phyloP scores from a whole-genome alignment of 2,113 vertebrate species.

The Eulemur rufifrons region DNA sequence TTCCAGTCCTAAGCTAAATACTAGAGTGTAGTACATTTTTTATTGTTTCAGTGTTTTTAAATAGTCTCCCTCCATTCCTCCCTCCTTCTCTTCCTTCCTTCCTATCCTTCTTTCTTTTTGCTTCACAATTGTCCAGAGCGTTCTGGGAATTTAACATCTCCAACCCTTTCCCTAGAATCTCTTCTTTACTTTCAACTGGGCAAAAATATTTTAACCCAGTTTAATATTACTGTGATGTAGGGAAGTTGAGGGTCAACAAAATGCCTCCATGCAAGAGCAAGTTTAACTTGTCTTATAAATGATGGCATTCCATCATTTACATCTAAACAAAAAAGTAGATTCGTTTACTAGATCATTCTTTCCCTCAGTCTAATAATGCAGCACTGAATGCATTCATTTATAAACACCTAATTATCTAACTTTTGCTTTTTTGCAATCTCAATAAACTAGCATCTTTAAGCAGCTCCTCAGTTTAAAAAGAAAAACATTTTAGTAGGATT shows the following conservation, averaged over 20 bases:
- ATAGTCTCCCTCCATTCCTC: neutral
- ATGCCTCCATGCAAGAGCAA: neutral
- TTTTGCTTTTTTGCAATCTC: conserved; percentile 46
- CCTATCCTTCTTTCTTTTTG: neutral
- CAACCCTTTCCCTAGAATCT: conserved; percentile 9
- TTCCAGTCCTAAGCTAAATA: neutral
- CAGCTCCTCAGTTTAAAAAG: neutral
- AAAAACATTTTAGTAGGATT: conserved; percentile 3
- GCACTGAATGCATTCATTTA: neutral
- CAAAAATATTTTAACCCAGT: conserved; percentile 39
- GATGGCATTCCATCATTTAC: conserved; percentile 1
- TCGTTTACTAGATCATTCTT: neutral
- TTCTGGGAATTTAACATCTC: conserved; percentile 44
- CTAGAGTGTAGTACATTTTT: neutral
- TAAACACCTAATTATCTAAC: neutral
- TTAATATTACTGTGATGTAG: neutral
- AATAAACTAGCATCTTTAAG: neutral
- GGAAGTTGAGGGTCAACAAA: conserved; percentile 33
- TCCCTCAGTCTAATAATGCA: neutral
- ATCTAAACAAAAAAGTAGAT: conserved; percentile 21
- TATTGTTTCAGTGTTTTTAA: conserved; percentile 11
- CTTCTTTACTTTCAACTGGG: conserved; percentile 47
- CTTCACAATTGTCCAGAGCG: neutral
- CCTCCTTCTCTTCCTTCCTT: neutral
- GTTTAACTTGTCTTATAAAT: conserved; percentile 21